These are phyloP conservation scores for Nasonia vitripennis DNA, from an alignment of 1,140 invertebrate species.

Conservation along the genomic window DNA sequence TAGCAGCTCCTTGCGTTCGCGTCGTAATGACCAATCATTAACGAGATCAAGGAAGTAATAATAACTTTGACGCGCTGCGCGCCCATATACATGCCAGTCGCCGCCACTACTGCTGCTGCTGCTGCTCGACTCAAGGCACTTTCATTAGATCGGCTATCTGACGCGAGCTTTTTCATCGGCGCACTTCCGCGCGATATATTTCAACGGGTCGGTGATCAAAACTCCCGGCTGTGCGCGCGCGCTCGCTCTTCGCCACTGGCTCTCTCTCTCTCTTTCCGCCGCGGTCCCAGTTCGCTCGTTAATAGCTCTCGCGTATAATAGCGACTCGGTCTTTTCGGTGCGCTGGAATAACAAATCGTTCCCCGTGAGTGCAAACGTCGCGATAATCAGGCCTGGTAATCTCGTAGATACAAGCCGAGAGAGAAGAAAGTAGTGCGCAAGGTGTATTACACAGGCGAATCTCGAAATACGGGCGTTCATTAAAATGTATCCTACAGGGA, in stretches of 20 bases:
- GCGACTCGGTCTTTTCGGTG: constrained; percentile 5
- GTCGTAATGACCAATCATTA: constrained; percentile 46
- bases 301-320: background rate
- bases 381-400: constrained; percentile 67
- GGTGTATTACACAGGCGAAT: background rate
- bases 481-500: background rate
- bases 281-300: constrained; percentile 14
- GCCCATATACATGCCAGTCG: background rate
- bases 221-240: background rate
- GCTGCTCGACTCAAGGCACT: background rate
- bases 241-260: background rate
- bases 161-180: constrained; percentile 43
- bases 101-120: too few relatives aligned
- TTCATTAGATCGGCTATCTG: constrained; percentile 42
- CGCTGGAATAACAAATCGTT: constrained; percentile 65
- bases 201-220: constrained; percentile 44
- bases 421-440: background rate
- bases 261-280: too few relatives aligned
- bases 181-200: constrained; percentile 42
- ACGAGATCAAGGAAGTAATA: constrained; percentile 53
- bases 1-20: background rate
- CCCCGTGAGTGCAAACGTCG: constrained; percentile 66
- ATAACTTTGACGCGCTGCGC: constrained; percentile 48
- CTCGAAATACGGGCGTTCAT: background rate
- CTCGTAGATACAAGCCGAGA: constrained; percentile 43